These are phyloP conservation scores for Acholoe squamosa DNA, from an alignment of 2,888 invertebrate species.

Conservation along the genomic window DNA sequence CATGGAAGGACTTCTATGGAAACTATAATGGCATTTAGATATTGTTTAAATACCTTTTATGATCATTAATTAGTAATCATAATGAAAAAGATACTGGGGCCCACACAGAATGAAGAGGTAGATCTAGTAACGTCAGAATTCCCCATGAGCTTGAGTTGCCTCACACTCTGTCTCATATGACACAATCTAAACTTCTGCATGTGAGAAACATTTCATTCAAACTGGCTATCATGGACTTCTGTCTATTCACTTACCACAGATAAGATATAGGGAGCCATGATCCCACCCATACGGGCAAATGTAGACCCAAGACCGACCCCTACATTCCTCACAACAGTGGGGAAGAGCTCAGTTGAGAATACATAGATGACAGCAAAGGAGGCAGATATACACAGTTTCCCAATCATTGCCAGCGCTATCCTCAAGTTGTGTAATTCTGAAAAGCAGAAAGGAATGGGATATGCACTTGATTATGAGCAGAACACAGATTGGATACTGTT, in stretches of 20 bases:
- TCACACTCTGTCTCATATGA: too few species aligned
- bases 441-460: too few species aligned
- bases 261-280: slow-evolving; percentile 92
- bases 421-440: slow-evolving; percentile 41
- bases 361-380: slow-evolving; percentile 93
- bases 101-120: background rate
- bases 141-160: too few species aligned
- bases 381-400: slow-evolving; percentile 91
- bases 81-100: background rate
- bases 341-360: slow-evolving; percentile 94
- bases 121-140: too few species aligned
- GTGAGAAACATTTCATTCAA: too few species aligned
- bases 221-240: background rate
- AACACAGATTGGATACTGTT: too few species aligned
- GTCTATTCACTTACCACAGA: slow-evolving; percentile 66
- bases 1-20: too few species aligned
- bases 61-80: background rate
- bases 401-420: slow-evolving; percentile 88
- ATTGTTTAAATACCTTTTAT: too few species aligned
- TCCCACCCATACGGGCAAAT: slow-evolving; percentile 92
- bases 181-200: too few species aligned
- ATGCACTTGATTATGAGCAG: too few species aligned
- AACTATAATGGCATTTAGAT: too few species aligned
- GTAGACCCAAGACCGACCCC: slow-evolving; percentile 92
- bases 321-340: slow-evolving; percentile 86